Conservation (phyloP, 2,113 vertebrate genomes). For the Rhagologus leucostigma region DNA sequence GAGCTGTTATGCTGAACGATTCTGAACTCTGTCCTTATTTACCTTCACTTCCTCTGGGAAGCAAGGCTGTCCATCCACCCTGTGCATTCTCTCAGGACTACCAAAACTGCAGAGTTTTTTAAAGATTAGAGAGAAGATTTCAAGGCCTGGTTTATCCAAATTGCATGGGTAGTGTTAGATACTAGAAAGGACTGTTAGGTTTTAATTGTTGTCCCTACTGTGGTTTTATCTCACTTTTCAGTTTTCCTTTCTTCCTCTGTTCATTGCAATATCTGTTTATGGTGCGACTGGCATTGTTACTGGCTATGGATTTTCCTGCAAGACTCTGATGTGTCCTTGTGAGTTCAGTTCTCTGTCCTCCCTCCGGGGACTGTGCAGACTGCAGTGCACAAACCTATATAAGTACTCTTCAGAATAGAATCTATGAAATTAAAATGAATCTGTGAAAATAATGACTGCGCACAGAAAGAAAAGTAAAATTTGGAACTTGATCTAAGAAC, state of each 20-base stretch:
- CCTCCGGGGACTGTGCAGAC: neutral
- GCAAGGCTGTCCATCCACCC: neutral
- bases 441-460: neutral
- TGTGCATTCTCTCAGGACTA: neutral
- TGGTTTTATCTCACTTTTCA: neutral
- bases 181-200: neutral
- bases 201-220: neutral
- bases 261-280: neutral
- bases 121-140: neutral
- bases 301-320: neutral
- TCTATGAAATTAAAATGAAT: neutral
- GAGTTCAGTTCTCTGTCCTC: neutral
- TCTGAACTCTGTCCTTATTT: neutral
- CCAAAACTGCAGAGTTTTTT: rapidly evolving
- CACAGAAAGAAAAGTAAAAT: neutral
- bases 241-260: neutral
- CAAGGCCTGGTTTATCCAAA: neutral
- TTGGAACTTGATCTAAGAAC: neutral
- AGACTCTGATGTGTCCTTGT: neutral
- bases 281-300: neutral
- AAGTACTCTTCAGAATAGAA: neutral
- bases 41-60: neutral
- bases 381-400: neutral
- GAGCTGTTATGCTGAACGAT: neutral
- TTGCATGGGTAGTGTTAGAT: neutral